phyloP scores from a whole-genome alignment of 2,113 vertebrate species.

The Fulmarus glacialis region DNA sequence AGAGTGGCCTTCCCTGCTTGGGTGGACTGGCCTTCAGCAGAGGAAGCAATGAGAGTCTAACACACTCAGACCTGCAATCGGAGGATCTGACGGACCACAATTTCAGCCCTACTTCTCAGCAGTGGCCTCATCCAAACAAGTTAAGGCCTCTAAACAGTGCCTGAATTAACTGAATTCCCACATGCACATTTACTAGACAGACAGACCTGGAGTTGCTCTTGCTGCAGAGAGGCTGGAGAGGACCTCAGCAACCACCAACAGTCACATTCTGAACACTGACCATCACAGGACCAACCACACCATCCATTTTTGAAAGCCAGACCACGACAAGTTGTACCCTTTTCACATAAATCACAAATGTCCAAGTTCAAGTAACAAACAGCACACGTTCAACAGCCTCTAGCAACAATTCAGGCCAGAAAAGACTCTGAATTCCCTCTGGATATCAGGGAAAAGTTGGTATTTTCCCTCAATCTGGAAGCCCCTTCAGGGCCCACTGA shows the following conservation, averaged over 20 bases:
- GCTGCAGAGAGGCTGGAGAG: neutral
- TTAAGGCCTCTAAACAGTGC: neutral
- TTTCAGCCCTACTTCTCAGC: neutral
- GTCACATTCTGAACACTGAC: neutral
- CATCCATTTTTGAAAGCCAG: neutral
- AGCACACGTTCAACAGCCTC: neutral
- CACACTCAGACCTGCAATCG: fast-evolving
- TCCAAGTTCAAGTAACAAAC: neutral
- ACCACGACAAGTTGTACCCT: neutral
- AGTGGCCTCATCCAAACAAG: neutral
- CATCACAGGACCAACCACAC: neutral
- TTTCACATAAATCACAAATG: neutral
- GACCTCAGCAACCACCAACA: neutral
- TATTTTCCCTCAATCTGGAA: neutral
- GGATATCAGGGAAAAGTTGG: neutral
- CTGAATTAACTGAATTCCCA: neutral
- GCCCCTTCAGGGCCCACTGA: neutral
- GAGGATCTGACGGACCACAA: neutral
- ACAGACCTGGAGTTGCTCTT: neutral
- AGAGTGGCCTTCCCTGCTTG: neutral
- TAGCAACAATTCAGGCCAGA: neutral
- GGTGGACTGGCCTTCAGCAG: neutral
- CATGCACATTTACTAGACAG: neutral
- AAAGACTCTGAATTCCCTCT: neutral
- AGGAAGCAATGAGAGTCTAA: neutral